These are phyloP conservation scores for Eira barbara DNA, from an alignment of 2,113 vertebrate genomes.

Conservation along the genomic window DNA sequence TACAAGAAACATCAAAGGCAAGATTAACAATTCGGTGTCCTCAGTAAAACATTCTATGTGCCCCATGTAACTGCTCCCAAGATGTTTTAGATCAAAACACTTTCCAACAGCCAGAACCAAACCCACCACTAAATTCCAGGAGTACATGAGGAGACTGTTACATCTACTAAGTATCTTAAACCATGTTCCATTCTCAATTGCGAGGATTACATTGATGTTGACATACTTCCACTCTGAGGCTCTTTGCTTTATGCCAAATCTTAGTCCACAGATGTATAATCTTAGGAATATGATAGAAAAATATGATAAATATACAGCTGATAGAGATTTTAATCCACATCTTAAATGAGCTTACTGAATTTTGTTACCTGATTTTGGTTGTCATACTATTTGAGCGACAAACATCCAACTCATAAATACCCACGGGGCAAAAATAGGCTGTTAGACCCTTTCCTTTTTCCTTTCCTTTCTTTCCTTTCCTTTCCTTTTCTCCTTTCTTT, in stretches of 20 bases:
- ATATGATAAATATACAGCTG: background rate
- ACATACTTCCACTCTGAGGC: background rate
- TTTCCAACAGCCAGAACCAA: constrained; percentile 16
- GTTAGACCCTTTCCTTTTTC: background rate
- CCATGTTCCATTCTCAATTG: background rate
- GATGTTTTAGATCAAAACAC: constrained; percentile 30
- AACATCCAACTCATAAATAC: background rate
- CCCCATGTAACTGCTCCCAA: background rate
- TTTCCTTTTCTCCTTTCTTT: background rate
- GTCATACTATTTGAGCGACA: background rate
- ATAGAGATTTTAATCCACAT: background rate
- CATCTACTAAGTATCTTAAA: background rate
- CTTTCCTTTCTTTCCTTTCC: background rate
- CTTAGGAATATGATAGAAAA: background rate
- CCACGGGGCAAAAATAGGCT: background rate
- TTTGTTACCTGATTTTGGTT: background rate
- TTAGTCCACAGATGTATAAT: constrained; percentile 8
- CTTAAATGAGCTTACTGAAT: background rate
- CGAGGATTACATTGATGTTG: background rate
- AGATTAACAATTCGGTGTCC: background rate
- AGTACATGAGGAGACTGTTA: background rate
- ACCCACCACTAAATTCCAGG: background rate
- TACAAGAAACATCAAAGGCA: constrained; percentile 14
- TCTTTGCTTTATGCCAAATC: background rate
- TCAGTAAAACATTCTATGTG: background rate